Conservation (phyloP, 2,797 vertebrate genomes). For the Muscicapa comitata region DNA sequence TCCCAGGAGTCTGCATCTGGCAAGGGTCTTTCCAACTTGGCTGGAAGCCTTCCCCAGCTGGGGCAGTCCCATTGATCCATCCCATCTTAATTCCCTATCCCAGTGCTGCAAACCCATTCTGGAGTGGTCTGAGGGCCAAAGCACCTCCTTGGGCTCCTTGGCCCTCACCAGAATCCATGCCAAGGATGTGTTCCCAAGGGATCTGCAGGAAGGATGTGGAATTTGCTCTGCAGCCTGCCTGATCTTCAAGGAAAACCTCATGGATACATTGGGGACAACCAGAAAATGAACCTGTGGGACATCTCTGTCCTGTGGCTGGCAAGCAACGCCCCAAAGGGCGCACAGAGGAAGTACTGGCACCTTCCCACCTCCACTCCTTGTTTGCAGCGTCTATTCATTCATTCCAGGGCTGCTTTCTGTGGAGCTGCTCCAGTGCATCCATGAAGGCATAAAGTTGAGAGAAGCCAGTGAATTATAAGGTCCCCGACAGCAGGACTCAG, state of each 20-base stretch:
- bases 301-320: fast-evolving
- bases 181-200: neutral
- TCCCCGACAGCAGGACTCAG: neutral
- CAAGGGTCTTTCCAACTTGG: neutral
- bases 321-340: fast-evolving
- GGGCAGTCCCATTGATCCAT: neutral
- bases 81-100: neutral
- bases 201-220: fast-evolving
- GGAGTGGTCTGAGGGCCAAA: neutral
- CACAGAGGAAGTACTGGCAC: fast-evolving
- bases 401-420: neutral
- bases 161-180: neutral
- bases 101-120: neutral
- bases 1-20: neutral
- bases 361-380: neutral
- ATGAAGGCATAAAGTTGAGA: neutral
- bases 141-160: too few relatives aligned
- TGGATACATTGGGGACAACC: neutral
- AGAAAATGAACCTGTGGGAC: neutral
- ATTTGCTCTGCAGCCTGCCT: neutral
- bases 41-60: neutral
- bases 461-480: neutral
- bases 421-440: neutral
- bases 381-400: neutral
- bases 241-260: neutral